Conservation (phyloP, 2,888 invertebrate genomes). For the Caenorhabditis doughertyi region DNA sequence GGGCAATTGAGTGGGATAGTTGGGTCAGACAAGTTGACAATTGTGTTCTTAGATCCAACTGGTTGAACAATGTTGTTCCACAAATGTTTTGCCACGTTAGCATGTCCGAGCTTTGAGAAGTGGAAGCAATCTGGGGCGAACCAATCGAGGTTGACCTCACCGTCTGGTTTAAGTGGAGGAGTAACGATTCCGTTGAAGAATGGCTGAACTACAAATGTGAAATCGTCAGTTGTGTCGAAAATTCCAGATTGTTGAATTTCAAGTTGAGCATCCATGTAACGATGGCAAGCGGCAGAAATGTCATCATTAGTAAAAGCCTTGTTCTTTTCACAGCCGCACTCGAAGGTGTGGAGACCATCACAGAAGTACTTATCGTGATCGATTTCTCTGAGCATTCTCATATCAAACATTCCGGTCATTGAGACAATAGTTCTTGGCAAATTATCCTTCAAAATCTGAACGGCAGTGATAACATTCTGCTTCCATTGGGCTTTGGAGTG, state of each 20-base stretch:
- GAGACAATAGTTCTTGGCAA: conserved; percentile 77
- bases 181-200: conserved; percentile 73
- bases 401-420: conserved; percentile 77
- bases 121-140: conserved; percentile 79
- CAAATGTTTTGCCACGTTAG: conserved; percentile 70
- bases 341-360: conserved; percentile 73
- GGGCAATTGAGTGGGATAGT: conserved; percentile 69
- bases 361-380: conserved; percentile 74
- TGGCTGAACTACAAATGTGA: conserved; percentile 76
- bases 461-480: conserved; percentile 68
- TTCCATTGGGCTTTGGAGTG: conserved; percentile 67
- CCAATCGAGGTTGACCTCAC: conserved; percentile 71
- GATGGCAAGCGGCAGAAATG: conserved; percentile 68
- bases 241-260: conserved; percentile 69
- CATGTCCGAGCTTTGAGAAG: conserved; percentile 74
- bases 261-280: conserved; percentile 72
- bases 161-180: conserved; percentile 70
- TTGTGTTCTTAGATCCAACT: conserved; percentile 64
- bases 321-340: conserved; percentile 75
- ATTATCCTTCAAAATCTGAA: conserved; percentile 73
- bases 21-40: conserved; percentile 68
- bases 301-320: conserved; percentile 69
- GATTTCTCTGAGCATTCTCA: conserved; percentile 74
- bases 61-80: conserved; percentile 74
- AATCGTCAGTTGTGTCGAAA: conserved; percentile 76